These are phyloP conservation scores for Tipula vernalis DNA, from an alignment of 2,888 invertebrate species.

Conservation along the genomic window DNA sequence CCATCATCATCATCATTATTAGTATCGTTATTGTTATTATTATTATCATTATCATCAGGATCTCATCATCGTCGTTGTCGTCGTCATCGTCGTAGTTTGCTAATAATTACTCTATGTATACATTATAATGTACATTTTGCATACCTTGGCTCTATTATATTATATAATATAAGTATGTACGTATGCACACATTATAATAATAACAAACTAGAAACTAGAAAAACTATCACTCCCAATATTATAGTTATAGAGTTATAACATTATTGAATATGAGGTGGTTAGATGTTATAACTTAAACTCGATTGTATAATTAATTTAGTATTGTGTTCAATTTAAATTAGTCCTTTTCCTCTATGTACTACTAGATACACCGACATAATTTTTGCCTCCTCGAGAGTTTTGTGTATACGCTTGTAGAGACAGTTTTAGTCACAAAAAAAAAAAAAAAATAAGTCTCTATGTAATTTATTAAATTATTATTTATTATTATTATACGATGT, in stretches of 20 bases:
- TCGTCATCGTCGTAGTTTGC: not conserved
- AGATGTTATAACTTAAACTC: slow-evolving; percentile 4
- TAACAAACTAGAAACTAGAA: not conserved
- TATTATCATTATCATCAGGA: not conserved
- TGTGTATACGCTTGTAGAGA: not conserved
- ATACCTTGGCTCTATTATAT: not conserved
- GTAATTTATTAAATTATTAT: not conserved
- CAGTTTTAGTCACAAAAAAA: not conserved
- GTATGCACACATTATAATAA: not conserved
- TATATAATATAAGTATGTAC: not conserved
- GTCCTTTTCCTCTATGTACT: not conserved
- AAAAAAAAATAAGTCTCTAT: not conserved
- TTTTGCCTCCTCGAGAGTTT: not conserved
- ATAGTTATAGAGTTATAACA: not conserved
- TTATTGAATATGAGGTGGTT: not conserved
- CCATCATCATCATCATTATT: not conserved
- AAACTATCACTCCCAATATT: not conserved
- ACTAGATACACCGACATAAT: not conserved
- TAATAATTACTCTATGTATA: not conserved
- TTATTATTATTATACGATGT: not conserved
- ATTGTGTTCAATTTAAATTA: slow-evolving; percentile 4
- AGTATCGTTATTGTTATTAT: not conserved
- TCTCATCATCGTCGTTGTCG: not conserved
- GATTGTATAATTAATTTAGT: slow-evolving; percentile 4
- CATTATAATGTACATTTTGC: not conserved